Evolutionary conservation across 2,113 vertebrate species (phyloP), one percentile per base, ranked within the genome.

Genomic region (Eptatretus burgeri): DNA sequence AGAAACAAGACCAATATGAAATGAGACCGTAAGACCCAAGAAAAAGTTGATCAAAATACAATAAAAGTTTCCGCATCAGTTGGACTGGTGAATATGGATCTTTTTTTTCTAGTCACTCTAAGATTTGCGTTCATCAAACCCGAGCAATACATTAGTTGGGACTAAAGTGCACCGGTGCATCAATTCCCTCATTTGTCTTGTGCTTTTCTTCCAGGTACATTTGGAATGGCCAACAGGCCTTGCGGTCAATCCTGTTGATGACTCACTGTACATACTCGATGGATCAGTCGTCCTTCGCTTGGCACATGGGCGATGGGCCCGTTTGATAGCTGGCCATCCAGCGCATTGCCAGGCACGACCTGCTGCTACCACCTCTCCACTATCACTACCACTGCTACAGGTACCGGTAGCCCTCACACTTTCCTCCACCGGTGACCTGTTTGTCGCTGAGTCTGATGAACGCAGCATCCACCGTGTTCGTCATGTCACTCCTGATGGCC

Each of bases 231-330:
- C 91, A 5, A 93, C 91, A 66, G 89, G 93, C 71, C 81, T 98
- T 64, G 79, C 84, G 1, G 77, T 94, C 69, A 98, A 86, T 73
- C 91, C 91, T 1, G 71, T 98, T 67, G 91, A 98, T 75, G 88
- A 98, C 68, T 94, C 91, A 0, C 76, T 98, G 51, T 95, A 87
- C 51, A 79, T 98, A 63, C 79, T 98, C 67, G 91, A 98, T 79
- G 95, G 91, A 77, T 94, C 93, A 74, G 88, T 98, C 2, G 91
- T 98, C 52, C 78, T 98, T 14, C 87, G 93, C 78, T 82, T 98
- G 68, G 86, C 84, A 2, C 83, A 94, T 70, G 77, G 67, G 51
- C 75, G 78, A 9, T 80, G 84, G 1, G 91, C 94, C 67, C 76
- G 83, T 5, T 91, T 94, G 14, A 80, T 95, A 10, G 91, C 91